Evolutionary conservation across 2,888 invertebrate genomes (phyloP).

Genomic region (Abrostola triplasia): DNA sequence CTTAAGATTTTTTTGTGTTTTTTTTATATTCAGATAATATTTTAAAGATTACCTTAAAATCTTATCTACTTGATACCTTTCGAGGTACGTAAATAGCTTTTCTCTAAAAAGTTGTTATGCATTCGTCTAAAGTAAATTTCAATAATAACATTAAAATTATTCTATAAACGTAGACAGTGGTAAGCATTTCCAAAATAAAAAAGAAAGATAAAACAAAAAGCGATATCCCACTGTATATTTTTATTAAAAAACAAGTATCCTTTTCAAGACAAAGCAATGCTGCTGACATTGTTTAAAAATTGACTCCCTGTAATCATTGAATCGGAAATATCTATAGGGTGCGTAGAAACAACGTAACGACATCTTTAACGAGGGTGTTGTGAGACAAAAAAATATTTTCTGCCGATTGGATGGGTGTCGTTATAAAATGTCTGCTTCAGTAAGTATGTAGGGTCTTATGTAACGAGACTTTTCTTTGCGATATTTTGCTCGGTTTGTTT

Average conservation of each 20-base stretch:
- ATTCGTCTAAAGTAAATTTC: too few relatives aligned
- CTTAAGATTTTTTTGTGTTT: too few relatives aligned
- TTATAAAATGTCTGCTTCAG: constrained; percentile 68
- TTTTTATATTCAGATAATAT: too few relatives aligned
- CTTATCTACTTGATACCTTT: too few relatives aligned
- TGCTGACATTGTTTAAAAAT: constrained; percentile 57
- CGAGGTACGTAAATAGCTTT: too few relatives aligned
- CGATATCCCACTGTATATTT: constrained; percentile 10
- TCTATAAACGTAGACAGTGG: too few relatives aligned
- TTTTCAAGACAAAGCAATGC: constrained; percentile 42
- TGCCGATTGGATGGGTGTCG: constrained; percentile 65
- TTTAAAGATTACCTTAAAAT: too few relatives aligned
- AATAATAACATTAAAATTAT: too few relatives aligned
- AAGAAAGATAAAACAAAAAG: constrained; percentile 20
- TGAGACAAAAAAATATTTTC: constrained; percentile 61
- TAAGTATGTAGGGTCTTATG: constrained; percentile 53
- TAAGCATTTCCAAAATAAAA: constrained; percentile 5
- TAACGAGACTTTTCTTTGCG: constrained; percentile 41
- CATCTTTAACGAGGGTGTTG: constrained; percentile 64
- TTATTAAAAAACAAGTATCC: constrained; percentile 38
- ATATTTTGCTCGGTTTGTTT: constrained; percentile 31
- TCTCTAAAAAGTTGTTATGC: too few relatives aligned
- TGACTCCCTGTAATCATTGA: constrained; percentile 61
- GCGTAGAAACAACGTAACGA: constrained; percentile 62
- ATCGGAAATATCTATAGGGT: constrained; percentile 61